Evolutionary conservation across 2,797 vertebrate species (phyloP), one percentile per base, ranked within the genome.

Genomic region (Heterohyrax brucei): DNA sequence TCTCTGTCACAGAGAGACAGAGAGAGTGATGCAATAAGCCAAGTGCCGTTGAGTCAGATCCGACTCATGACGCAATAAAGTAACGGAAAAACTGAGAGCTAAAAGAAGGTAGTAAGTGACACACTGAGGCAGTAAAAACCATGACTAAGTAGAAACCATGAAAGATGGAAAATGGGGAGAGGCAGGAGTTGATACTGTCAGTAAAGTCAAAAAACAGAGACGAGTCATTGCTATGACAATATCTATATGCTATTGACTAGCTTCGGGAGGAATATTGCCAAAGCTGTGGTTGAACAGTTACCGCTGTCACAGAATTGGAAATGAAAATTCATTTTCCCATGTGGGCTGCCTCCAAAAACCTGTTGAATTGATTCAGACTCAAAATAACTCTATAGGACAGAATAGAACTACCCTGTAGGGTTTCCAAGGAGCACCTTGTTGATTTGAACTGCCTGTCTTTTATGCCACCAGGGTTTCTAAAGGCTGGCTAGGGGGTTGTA

Each of bases 141-240:
- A 78, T 82, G 68, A 73, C 70, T 30, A 61, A 46, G 26, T 48
- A 87, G 86, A 92, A 78, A 28, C 44, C 48, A 68, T 46, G 46
- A 30, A 39, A 84, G 13, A 39, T 28, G 33, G 33, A 75, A 44
- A 76, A 68, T 0, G 22, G n/a, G 77, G 28, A 87, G 73, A 66
- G n/a, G 5, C n/a, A 56, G 14, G 50, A 66, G 26, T 75, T 46
- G 56, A 28, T 13, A 7, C 2, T 22, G 8, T 18, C 50, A 82
- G 56, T 13, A 14, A 22, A 46, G 19, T 5, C 46, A 64, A 21
- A 89, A 30, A 0, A 87, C 39, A 33, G 33, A 56, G 61, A 66
- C 39, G 66, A 30, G 5, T 21, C 21, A 7, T 1, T 5, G 12
- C 10, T 50, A 19, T 3, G 1, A 12, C n/a, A 7, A 22, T 6